Conservation (phyloP, 37 sponge, comb jelly and placozoan genomes). For the Beroe ovata region DNA sequence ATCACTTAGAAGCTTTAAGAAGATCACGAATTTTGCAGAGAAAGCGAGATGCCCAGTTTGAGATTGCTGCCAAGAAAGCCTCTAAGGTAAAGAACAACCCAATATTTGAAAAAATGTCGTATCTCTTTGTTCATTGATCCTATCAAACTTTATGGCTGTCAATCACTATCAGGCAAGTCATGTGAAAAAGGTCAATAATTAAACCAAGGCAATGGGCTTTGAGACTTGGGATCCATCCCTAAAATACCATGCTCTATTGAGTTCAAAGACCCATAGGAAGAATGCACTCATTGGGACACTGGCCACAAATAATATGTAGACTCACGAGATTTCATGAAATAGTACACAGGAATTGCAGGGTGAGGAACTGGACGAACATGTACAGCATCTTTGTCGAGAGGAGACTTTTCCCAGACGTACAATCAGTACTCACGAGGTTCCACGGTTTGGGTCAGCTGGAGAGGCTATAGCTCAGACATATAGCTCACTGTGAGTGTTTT, state of each 20-base stretch:
- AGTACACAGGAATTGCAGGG: constrained; percentile 58
- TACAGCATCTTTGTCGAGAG: constrained; percentile 20
- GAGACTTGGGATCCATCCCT: no score
- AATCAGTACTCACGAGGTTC: constrained; percentile 8
- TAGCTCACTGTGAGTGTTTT: background rate
- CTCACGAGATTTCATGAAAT: background rate
- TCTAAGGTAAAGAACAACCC: background rate
- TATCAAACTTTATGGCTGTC: no score
- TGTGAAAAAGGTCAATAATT: no score
- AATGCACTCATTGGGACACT: no score
- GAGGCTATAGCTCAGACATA: background rate
- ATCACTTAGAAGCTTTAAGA: constrained; percentile 58
- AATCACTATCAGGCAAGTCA: no score
- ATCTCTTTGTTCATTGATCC: no score
- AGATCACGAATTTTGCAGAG: background rate
- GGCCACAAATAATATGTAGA: no score
- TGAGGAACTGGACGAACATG: constrained; percentile 16
- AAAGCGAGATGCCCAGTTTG: constrained; percentile 46
- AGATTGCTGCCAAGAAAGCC: background rate
- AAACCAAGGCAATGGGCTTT: no score
- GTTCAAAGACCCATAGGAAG: no score
- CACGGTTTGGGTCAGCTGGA: background rate
- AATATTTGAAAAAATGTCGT: no score
- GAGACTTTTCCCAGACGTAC: constrained; percentile 40
- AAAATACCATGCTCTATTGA: no score